Percentiles rank a stretch among this genome's conserved stretches.
Conservation (phyloP, 2,797 vertebrate genomes). For the Limosa lapponica region DNA sequence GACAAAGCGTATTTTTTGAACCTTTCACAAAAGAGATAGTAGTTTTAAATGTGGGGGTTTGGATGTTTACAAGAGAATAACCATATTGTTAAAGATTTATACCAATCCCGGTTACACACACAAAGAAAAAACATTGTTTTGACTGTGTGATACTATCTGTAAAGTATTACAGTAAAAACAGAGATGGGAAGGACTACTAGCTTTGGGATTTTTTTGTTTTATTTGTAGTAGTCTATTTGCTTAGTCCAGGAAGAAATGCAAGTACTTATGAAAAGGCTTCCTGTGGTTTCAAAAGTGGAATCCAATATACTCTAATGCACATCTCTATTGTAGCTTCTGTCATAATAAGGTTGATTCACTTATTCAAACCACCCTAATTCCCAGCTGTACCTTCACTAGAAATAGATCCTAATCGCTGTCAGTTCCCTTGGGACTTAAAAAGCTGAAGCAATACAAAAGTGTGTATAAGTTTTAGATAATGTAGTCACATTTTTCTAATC, state of each 20-base stretch:
- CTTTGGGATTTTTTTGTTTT: background rate
- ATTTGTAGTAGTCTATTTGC: background rate
- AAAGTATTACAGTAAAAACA: background rate
- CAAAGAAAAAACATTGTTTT: background rate
- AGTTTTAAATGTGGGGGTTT: background rate
- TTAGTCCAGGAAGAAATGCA: background rate
- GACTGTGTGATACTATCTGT: background rate
- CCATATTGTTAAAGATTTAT: background rate
- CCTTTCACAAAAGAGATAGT: accelerated
- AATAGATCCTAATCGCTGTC: slow-evolving; percentile 72
- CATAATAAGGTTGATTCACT: slow-evolving; percentile 68
- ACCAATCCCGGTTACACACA: accelerated
- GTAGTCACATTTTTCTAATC: slow-evolving; percentile 75
- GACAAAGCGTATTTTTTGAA: background rate
- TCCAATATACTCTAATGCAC: slow-evolving; percentile 48
- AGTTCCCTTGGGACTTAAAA: slow-evolving; percentile 52
- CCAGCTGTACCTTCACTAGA: slow-evolving; percentile 66
- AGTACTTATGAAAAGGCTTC: slow-evolving; percentile 19
- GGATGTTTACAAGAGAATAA: background rate
- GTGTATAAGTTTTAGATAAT: slow-evolving; percentile 68
- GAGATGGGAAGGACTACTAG: background rate
- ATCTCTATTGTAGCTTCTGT: slow-evolving; percentile 49
- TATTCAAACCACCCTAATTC: slow-evolving; percentile 68
- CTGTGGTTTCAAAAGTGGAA: slow-evolving; percentile 36
- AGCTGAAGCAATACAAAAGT: slow-evolving; percentile 66